phyloP scores from a whole-genome alignment of 2,113 vertebrate species.

The Oreochromis spilurus region DNA sequence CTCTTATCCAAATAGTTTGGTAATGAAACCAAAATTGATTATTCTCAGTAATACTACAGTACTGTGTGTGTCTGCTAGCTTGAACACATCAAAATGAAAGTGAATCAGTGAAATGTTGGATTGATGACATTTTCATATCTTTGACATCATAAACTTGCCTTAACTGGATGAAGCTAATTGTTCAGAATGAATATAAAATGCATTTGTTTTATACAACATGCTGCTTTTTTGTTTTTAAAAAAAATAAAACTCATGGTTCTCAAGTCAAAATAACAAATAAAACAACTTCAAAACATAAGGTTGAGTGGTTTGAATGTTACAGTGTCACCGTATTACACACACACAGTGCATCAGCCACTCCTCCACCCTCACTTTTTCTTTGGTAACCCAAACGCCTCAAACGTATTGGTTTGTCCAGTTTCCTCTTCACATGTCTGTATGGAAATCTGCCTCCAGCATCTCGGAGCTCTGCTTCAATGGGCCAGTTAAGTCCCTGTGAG shows the following conservation, averaged over 20 bases:
- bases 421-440: background rate
- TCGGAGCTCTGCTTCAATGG: background rate
- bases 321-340: background rate
- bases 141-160: background rate
- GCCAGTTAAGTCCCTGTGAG: fast-evolving
- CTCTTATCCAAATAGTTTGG: fast-evolving
- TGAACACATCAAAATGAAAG: background rate
- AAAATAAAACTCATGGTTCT: background rate
- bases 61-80: background rate
- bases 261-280: background rate
- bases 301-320: background rate
- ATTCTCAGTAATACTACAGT: fast-evolving
- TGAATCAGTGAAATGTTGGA: background rate
- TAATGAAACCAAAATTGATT: fast-evolving
- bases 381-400: background rate
- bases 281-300: background rate
- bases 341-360: background rate
- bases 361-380: background rate
- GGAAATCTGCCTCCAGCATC: background rate
- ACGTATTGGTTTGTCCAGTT: background rate
- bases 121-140: background rate
- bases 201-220: background rate
- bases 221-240: fast-evolving
- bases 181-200: background rate
- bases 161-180: background rate